A percentile compares a stretch with the other conserved stretches of the same genome.
phyloP scores from a whole-genome alignment of 2,797 vertebrate genomes.

The Chrosomus eos region DNA sequence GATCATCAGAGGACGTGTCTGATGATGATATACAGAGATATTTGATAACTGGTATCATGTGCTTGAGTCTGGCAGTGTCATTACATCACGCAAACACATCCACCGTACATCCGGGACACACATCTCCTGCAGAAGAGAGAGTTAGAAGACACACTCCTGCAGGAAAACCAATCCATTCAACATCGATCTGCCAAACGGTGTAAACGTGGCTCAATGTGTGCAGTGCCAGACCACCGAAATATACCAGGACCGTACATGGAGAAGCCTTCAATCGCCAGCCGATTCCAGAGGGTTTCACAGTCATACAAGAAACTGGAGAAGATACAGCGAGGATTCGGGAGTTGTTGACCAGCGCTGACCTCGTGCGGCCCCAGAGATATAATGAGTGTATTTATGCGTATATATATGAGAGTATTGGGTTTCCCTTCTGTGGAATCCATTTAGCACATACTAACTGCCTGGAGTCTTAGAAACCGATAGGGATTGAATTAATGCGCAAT shows the following conservation, averaged over 20 bases:
- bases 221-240: not conserved
- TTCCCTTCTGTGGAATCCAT: conserved; percentile 69
- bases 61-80: not conserved
- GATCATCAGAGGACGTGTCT: not conserved
- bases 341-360: not conserved
- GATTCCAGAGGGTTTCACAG: conserved; percentile 30
- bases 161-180: not conserved
- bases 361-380: conserved; percentile 14
- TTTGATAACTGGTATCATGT: conserved; percentile 20
- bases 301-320: conserved; percentile 49
- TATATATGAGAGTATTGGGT: too few species aligned
- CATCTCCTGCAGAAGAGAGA: not conserved
- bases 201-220: conserved; percentile 30
- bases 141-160: not conserved
- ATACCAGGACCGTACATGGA: conserved; percentile 26
- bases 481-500: not conserved
- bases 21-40: conserved; percentile 34
- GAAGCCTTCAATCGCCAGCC: conserved; percentile 10
- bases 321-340: conserved; percentile 46
- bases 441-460: conserved; percentile 58
- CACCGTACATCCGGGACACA: not conserved
- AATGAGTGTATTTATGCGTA: too few species aligned
- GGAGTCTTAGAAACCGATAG: not conserved
- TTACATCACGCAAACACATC: not conserved
- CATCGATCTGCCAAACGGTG: conserved; percentile 8